phyloP scores from a whole-genome alignment of 1,140 invertebrate species.

The Anastrepha ludens region DNA sequence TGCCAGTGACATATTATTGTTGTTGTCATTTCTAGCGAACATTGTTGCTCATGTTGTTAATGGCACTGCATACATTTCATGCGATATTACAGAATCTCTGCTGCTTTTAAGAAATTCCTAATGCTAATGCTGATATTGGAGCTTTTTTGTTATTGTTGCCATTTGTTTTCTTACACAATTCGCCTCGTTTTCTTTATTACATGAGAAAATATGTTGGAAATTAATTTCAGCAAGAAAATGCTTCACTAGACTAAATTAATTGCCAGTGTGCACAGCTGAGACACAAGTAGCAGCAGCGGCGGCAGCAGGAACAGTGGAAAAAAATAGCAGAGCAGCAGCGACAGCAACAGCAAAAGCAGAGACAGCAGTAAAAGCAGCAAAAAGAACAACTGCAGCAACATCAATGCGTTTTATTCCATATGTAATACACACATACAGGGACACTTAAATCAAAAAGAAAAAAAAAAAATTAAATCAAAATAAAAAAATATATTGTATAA shows the following conservation, averaged over 20 bases:
- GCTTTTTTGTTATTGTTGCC: background rate
- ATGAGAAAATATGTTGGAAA: conserved; percentile 47
- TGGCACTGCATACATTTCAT: conserved; percentile 13
- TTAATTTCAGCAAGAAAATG: conserved; percentile 51
- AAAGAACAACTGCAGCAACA: background rate
- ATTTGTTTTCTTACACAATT: conserved; percentile 18
- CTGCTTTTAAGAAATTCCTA: background rate
- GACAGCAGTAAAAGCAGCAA: background rate
- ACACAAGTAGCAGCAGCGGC: background rate
- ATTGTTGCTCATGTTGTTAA: conserved; percentile 16
- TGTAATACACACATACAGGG: background rate
- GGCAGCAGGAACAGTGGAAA: background rate
- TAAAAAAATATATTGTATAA: too few species aligned
- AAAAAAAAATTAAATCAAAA: background rate
- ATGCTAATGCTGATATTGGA: background rate
- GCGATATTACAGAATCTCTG: background rate
- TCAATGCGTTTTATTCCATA: background rate
- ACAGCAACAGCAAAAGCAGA: background rate
- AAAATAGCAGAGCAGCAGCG: background rate
- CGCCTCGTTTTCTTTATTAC: conserved; percentile 12
- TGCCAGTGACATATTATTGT: background rate
- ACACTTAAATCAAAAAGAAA: background rate
- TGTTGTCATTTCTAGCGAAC: background rate
- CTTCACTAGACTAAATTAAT: conserved; percentile 49
- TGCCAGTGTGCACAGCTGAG: conserved; percentile 6